These are phyloP conservation scores for Procavia capensis DNA, from an alignment of 2,113 vertebrate species.

Conservation along the genomic window DNA sequence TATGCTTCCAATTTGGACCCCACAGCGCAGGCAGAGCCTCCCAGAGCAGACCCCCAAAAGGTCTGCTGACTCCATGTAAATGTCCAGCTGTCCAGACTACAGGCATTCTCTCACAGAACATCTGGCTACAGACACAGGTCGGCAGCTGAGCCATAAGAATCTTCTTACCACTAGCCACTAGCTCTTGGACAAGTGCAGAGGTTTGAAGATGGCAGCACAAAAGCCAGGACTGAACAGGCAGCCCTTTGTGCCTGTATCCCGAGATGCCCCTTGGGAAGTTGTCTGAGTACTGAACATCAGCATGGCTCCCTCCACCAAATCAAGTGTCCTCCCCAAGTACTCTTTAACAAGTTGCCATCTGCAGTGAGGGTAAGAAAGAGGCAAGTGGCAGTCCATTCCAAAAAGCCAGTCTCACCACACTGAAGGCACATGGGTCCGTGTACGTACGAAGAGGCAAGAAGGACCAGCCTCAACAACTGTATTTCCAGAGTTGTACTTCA, in stretches of 20 bases:
- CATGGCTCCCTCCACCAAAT: neutral
- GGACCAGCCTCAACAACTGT: neutral
- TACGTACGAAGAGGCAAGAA: neutral
- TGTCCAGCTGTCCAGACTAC: neutral
- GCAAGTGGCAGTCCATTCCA: too few relatives aligned
- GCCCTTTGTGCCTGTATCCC: neutral
- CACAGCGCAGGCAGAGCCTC: neutral
- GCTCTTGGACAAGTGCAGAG: neutral
- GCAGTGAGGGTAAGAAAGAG: neutral
- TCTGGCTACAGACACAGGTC: neutral
- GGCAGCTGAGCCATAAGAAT: neutral
- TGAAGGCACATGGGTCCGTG: rapidly evolving
- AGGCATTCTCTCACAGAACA: neutral
- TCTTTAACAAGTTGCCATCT: neutral
- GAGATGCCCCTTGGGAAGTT: neutral
- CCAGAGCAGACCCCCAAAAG: neutral
- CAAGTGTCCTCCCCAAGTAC: neutral
- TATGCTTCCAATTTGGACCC: too few relatives aligned
- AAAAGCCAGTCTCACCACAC: neutral
- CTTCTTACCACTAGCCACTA: neutral
- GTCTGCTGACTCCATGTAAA: neutral
- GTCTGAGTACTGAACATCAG: neutral
- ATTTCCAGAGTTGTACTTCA: neutral
- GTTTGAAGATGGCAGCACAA: neutral
- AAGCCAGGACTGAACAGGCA: neutral